Conservation (phyloP, 2,797 vertebrate species). For the Melanitta fusca region DNA sequence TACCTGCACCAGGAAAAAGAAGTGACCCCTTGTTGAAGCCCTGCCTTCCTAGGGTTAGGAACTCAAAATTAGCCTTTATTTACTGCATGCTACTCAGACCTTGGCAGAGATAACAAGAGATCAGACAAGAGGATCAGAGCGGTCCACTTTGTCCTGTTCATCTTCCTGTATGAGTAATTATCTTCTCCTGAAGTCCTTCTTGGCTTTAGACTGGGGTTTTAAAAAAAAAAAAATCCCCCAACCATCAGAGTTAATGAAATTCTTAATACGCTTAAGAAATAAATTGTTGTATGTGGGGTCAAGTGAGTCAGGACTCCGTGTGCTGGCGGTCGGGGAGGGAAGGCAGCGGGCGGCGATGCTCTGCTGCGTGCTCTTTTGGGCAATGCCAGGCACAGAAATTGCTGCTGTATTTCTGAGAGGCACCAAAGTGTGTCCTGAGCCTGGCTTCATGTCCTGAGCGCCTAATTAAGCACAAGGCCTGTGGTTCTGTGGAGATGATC, state of each 20-base stretch:
- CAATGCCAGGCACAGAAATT: background rate
- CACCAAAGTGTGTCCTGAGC: background rate
- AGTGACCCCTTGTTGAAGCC: background rate
- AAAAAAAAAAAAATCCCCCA: background rate
- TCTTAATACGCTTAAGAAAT: constrained; percentile 1
- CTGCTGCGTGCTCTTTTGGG: background rate
- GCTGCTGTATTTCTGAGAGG: constrained; percentile 28
- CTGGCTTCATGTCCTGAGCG: background rate
- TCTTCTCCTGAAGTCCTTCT: background rate
- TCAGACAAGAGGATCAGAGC: background rate
- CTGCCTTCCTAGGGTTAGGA: background rate
- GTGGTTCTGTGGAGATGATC: background rate
- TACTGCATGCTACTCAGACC: background rate
- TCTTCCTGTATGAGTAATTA: background rate
- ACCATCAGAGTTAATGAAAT: constrained; percentile 9
- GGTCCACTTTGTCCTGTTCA: background rate
- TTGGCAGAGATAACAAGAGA: background rate
- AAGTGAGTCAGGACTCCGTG: background rate
- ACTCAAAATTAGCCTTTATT: background rate
- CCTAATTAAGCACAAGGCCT: constrained; percentile 19
- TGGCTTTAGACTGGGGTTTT: background rate
- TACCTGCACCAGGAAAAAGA: background rate
- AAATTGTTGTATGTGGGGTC: background rate
- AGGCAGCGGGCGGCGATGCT: background rate
- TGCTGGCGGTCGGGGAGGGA: background rate